Evolutionary conservation across 2,888 invertebrate genomes (phyloP), one percentile per base, ranked within the genome.

Genomic region (Cinara cedri): DNA sequence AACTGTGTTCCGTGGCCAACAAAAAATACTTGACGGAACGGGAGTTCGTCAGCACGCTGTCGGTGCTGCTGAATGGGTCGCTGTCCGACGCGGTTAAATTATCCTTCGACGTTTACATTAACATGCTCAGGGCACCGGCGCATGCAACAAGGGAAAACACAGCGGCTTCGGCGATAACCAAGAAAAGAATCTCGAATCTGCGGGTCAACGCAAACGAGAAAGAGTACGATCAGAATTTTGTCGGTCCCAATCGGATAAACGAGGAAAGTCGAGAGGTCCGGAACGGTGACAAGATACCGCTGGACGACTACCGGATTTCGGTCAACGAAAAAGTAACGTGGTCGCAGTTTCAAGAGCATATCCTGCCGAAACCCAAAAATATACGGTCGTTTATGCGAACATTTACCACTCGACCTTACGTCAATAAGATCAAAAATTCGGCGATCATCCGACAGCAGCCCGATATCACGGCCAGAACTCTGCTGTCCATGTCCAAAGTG

Each of bases 71-170:
- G 3, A 65, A 54, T 8, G 75, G 75, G 4, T 11, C 65, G 13
- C 16, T 65, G 9, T 0, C 63, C 13, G 44, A 42, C 1, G n/a
- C 34, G 16, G 54, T 75, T 3, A 24, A 19, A 8, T 54, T 65
- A n/a, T 75, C 65, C 34, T 75, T 75, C 3, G 51, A 54, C 2
- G 65, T 75, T 1, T 75, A 75, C 24, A 54, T 24, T 16, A 65
- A 75, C 9, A 54, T 75, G 34, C 3, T 65, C 8, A 34, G 54
- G 42, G 42, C 60, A 1, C 34, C 75, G 16, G 14, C 9, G 34
- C 65, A 65, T 13, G 65, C 65, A 0, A 49, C 54, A 16, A 51
- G 54, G n/a, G 65, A 75, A 6, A 54, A 65, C n/a, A 54, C 65
- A 1, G 1, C 54, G 6, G 65, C 65, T 1, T 1, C 54, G 6